Conservation (phyloP, 2,113 vertebrate species). For the Drymodes brunneopygia region DNA sequence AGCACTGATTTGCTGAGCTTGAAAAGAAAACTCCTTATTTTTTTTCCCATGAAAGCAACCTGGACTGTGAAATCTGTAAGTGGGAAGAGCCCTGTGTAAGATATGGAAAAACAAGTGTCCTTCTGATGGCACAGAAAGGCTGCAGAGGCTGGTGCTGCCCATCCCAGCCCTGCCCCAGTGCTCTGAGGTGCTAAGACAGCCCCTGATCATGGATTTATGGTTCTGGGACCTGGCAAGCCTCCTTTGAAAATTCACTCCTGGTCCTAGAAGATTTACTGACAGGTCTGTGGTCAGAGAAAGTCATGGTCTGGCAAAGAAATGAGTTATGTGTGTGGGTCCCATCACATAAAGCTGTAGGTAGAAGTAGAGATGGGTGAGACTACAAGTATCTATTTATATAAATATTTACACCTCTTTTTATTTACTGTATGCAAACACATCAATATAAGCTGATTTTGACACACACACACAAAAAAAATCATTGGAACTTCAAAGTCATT, state of each 20-base stretch:
- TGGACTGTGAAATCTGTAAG: background rate
- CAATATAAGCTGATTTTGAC: background rate
- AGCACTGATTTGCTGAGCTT: background rate
- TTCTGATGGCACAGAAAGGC: background rate
- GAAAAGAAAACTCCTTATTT: background rate
- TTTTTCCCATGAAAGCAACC: background rate
- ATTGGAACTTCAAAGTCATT: background rate
- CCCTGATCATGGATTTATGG: background rate
- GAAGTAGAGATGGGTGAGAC: background rate
- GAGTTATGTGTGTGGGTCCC: background rate
- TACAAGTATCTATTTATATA: background rate
- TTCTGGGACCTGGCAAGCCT: background rate
- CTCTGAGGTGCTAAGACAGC: background rate
- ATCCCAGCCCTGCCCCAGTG: background rate
- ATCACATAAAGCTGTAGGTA: background rate
- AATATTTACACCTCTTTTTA: background rate
- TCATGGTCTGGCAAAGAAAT: background rate
- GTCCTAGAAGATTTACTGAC: background rate
- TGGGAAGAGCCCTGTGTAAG: background rate
- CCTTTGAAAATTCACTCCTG: background rate
- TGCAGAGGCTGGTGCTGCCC: background rate
- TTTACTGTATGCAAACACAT: background rate
- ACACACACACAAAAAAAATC: background rate
- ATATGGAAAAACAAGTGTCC: fast-evolving
- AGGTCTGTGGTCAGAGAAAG: background rate